Base-by-base conservation (phyloP, 2,113 vertebrate species). In the Podilymbus podiceps region DNA sequence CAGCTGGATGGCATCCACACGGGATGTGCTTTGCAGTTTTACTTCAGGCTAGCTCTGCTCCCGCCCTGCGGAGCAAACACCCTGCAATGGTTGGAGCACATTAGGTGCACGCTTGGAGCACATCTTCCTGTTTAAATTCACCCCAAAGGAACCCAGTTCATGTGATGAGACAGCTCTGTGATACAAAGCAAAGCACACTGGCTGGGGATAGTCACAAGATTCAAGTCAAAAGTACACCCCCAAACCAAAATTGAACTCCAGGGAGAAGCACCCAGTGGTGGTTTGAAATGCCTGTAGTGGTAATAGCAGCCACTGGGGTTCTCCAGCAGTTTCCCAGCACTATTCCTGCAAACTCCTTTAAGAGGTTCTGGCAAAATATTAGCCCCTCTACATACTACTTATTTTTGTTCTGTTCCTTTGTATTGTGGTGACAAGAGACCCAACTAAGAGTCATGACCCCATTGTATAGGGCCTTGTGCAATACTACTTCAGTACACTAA, bases 381-480 rank as follows among this genome's bases (percentile, higher is more conserved):
- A 77, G 4, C 15, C 11, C 21, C 9, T 11, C 23, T 44, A 50
- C 15, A 40, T 27, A 27, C 3, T 21, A 14, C 0, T 0, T 33
- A 38, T 59, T 69, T 74, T 53, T 74, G 11, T 55, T 52, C 23
- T 56, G 12, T 67, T 77, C 13, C 33, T 73, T 27, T 77, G 21
- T 40, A 47, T 10, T 62, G 22, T n/a, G 30, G n/a, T 42, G 16
- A 40, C 12, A 69, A 60, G 42, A 73, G 22, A 67, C 47, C 7
- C 30, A 74, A 3, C 4, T 35, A 31, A 52, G 12, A 59, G 8
- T 42, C 73, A 49, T 14, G 19, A 60, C 12, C 5, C 3, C 24
- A 20, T 52, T 35, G 23, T 15, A 56, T 3, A 77, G 5, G 15
- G 10, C 23, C 14, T 53, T 67, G 15, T 47, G 31, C 27, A 33